A percentile compares a stretch with the other conserved stretches of the same genome.
Evolutionary conservation across 2,888 invertebrate genomes (phyloP).

Genomic region (Drosophila dives): DNA sequence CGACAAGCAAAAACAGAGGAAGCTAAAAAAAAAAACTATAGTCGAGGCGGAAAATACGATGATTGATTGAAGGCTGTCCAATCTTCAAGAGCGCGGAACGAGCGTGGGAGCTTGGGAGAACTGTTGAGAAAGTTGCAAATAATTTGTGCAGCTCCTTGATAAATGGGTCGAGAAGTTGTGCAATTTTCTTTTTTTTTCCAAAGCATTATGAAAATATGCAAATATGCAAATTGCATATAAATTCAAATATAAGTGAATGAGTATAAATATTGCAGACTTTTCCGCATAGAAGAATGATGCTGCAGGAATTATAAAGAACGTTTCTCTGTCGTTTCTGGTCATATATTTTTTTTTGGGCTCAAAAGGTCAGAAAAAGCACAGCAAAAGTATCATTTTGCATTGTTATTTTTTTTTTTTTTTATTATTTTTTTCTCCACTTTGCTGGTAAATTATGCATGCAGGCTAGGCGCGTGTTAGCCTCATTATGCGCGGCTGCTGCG

Average conservation of each 20-base stretch:
- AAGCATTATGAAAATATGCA: conserved; percentile 18
- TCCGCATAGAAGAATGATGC: conserved; percentile 17
- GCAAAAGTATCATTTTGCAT: conserved; percentile 23
- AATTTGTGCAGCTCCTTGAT: conserved; percentile 35
- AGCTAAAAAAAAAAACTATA: conserved; percentile 5
- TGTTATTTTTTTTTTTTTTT: neutral
- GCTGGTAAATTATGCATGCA: conserved; percentile 76
- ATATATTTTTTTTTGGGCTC: conserved; percentile 12
- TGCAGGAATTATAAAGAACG: conserved; percentile 4
- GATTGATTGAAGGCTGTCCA: conserved; percentile 60
- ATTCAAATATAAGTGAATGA: conserved; percentile 45
- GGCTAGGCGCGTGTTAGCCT: conserved; percentile 73
- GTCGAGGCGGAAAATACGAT: conserved; percentile 24
- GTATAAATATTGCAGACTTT: conserved; percentile 53
- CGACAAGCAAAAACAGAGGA: neutral
- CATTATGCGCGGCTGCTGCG: conserved; percentile 74
- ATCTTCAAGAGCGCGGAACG: conserved; percentile 25
- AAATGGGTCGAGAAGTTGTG: conserved; percentile 17
- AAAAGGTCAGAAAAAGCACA: conserved; percentile 65
- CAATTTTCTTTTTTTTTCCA: conserved; percentile 10
- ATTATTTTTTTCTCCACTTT: neutral
- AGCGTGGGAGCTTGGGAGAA: neutral
- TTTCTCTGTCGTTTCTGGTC: conserved; percentile 1
- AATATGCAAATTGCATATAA: conserved; percentile 52
- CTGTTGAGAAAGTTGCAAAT: conserved; percentile 30